Evolutionary conservation across 2,888 invertebrate genomes (phyloP).

Genomic region (Epinotia demarniana): DNA sequence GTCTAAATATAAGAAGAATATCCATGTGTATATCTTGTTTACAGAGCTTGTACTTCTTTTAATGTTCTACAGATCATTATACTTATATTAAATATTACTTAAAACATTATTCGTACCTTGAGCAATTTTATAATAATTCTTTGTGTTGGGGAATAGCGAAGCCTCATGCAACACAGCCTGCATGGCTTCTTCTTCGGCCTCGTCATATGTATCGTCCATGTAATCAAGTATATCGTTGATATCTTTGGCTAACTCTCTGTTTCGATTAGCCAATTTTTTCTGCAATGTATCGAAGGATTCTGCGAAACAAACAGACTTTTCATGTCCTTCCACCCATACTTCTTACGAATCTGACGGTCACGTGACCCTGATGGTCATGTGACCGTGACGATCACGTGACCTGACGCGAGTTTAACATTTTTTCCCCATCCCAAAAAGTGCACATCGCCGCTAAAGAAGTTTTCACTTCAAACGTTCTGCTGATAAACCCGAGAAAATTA

Average conservation of each 20-base stretch:
- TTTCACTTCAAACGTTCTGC: no score
- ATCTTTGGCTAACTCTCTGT: background rate
- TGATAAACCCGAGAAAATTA: background rate
- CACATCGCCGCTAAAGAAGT: no score
- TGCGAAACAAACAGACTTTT: background rate
- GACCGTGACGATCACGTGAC: no score
- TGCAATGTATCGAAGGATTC: background rate
- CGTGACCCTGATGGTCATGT: no score
- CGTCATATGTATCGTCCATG: constrained; percentile 12
- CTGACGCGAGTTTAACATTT: no score
- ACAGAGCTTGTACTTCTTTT: no score
- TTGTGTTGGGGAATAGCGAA: background rate
- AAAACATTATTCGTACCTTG: constrained; percentile 8
- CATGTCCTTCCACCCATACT: no score
- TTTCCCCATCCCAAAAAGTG: no score
- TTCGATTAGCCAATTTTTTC: background rate
- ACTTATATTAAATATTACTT: background rate
- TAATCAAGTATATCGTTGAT: constrained; percentile 9
- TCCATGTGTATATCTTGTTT: no score
- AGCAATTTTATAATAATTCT: constrained; percentile 1
- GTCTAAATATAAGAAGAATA: no score
- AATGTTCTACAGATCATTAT: no score
- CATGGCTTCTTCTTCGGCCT: constrained; percentile 11
- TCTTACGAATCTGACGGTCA: no score
- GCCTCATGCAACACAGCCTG: background rate